Base-by-base conservation (phyloP, 2,888 invertebrate species). In the Eilema depressum region DNA sequence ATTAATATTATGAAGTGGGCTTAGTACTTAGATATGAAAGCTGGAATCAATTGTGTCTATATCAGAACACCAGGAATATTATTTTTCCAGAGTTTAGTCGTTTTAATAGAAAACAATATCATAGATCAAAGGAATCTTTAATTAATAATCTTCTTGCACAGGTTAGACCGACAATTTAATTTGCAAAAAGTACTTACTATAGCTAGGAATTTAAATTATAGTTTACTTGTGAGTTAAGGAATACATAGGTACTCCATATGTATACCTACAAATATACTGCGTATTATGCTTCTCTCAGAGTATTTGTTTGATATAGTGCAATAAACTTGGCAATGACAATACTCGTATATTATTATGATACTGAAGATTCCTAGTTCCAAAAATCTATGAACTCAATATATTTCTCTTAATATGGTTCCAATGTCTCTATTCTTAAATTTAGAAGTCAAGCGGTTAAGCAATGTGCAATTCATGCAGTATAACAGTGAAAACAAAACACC, bases 401-500 rank as follows among this genome's bases (percentile, higher is more conserved):
- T 5, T 17, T 5, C 7, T 20, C 20, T 7, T 5, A 47, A 47
- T 7, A 47, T 47, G 20, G 20, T 47, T 20, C 5, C 23, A 61
- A 23, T 23, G 12, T 14, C 8, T 7, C 17, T 25, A 23, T 33
- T n/a, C 25, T 26, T 4, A 63, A 20, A 0, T 63, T 26, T 41
- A 63, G 20, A 41, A 63, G 8, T 25, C 25, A 37, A 37, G 3
- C 37, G 25, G 25, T 37, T 25, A 5, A 37, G 33, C 33, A 37
- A 37, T 37, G 8, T 63, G 10, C 25, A 20, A 41, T 25, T 53
- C 47, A 62, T 66, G 66, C 59, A 59, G 25, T 68, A 26, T 30
- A 60, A 65, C 57, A 70, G 64, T n/a, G 47, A 8, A 61, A n/a
- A n/a, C n/a, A n/a, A 63, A 60, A 59, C 57, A 61, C 66, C 71